Percentiles rank a stretch among this genome's conserved stretches.
Conservation (phyloP, 1,140 invertebrate genomes). For the Drosophila parvula region DNA sequence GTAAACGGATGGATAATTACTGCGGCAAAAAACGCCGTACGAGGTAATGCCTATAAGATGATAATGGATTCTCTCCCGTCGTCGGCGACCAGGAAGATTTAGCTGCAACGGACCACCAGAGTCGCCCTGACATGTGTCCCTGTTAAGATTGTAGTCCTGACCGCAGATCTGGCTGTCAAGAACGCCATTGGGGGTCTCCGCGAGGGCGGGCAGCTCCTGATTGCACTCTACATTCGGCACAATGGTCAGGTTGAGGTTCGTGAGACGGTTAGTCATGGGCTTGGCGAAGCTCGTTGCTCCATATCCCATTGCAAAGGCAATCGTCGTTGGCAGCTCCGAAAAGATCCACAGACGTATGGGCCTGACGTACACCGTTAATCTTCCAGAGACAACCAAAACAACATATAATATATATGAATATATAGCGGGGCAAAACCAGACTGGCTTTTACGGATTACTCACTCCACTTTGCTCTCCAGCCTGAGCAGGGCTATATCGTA, state of each 20-base stretch:
- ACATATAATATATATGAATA: not conserved
- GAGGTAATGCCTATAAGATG: slow-evolving; percentile 83
- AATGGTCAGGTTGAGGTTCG: slow-evolving; percentile 73
- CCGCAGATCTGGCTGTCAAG: slow-evolving; percentile 74
- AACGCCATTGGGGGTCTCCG: slow-evolving; percentile 65
- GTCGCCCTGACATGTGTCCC: slow-evolving; percentile 80
- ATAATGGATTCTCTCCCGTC: slow-evolving; percentile 60
- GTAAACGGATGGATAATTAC: slow-evolving; percentile 84
- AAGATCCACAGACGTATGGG: slow-evolving; percentile 70
- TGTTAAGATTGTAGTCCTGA: slow-evolving; percentile 63
- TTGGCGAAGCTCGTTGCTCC: slow-evolving; percentile 70
- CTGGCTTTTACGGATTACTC: slow-evolving; percentile 26
- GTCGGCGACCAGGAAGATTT: slow-evolving; percentile 77
- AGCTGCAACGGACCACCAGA: slow-evolving; percentile 72
- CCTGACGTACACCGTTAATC: slow-evolving; percentile 69
- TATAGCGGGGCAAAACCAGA: not conserved
- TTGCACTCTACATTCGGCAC: slow-evolving; percentile 75
- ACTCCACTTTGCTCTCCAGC: slow-evolving; percentile 58
- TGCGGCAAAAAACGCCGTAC: slow-evolving; percentile 82
- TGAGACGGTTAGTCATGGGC: slow-evolving; percentile 70
- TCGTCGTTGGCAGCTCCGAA: slow-evolving; percentile 59
- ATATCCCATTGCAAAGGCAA: slow-evolving; percentile 80
- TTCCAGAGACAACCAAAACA: slow-evolving; percentile 21
- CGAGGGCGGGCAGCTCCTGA: slow-evolving; percentile 50
- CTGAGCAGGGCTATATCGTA: slow-evolving; percentile 73